phyloP scores from a whole-genome alignment of 2,113 vertebrate species.

The Dipodomys stephensi region DNA sequence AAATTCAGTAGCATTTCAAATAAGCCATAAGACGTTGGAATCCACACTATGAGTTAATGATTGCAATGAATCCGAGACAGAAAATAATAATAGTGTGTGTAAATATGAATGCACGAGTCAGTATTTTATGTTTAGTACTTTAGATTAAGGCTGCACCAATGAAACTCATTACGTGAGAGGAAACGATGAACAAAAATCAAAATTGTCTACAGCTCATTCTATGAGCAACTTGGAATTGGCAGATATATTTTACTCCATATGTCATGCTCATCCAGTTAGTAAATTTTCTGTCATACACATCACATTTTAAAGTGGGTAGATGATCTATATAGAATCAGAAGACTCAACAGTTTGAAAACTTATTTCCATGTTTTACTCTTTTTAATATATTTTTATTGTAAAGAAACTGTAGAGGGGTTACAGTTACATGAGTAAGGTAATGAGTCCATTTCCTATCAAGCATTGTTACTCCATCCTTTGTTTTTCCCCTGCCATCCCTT shows the following conservation, averaged over 20 bases:
- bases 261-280: background rate
- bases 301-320: background rate
- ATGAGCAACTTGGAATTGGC: too few relatives aligned
- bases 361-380: too few relatives aligned
- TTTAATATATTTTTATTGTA: too few relatives aligned
- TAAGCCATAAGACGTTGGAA: background rate
- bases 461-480: too few relatives aligned
- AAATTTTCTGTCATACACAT: background rate
- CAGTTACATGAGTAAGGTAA: too few relatives aligned
- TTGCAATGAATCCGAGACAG: rapidly evolving
- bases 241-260: background rate
- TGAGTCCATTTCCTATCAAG: too few relatives aligned
- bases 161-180: background rate
- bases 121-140: background rate
- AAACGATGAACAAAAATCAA: background rate
- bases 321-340: background rate
- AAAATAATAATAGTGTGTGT: background rate
- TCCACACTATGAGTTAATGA: background rate
- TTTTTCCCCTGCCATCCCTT: too few relatives aligned
- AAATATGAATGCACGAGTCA: background rate
- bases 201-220: background rate
- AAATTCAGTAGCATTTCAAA: background rate
- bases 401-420: too few relatives aligned
- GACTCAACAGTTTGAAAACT: background rate
- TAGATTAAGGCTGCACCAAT: background rate